phyloP scores from a whole-genome alignment of 2,888 invertebrate species.

The Thumatha senex region DNA sequence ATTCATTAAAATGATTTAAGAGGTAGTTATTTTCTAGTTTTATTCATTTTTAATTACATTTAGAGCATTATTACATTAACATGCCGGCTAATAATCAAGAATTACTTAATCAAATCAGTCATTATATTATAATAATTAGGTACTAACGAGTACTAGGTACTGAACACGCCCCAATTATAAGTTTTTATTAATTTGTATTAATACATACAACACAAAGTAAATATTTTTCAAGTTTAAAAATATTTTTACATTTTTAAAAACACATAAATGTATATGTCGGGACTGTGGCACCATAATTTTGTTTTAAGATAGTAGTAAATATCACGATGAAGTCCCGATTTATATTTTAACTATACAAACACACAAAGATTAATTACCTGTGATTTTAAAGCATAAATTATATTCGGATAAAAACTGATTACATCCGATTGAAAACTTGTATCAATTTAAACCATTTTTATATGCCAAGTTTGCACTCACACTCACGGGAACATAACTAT shows the following conservation, averaged over 20 bases:
- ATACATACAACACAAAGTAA: neutral
- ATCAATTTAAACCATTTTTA: slow-evolving; percentile 26
- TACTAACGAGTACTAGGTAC: slow-evolving; percentile 27
- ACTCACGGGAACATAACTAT: slow-evolving; percentile 23
- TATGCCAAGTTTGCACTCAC: slow-evolving; percentile 19
- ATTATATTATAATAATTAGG: slow-evolving; percentile 52
- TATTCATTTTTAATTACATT: slow-evolving; percentile 35
- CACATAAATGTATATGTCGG: too few species aligned
- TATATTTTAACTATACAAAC: too few species aligned
- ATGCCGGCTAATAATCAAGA: slow-evolving; percentile 37
- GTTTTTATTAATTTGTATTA: neutral
- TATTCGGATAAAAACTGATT: too few species aligned
- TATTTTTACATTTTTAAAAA: neutral
- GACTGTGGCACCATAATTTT: too few species aligned
- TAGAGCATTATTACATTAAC: slow-evolving; percentile 22
- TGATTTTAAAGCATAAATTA: too few species aligned
- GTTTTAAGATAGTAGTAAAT: too few species aligned
- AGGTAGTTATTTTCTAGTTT: slow-evolving; percentile 34
- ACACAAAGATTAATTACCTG: too few species aligned
- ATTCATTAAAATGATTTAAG: slow-evolving; percentile 22
- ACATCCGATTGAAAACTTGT: neutral
- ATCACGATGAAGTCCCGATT: too few species aligned
- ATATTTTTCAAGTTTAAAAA: neutral
- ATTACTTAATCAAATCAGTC: slow-evolving; percentile 73
- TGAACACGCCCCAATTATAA: slow-evolving; percentile 25